A percentile compares a stretch with the other conserved stretches of the same genome.
Conservation (phyloP, 2,888 invertebrate species). For the Ptilodon capucinus region DNA sequence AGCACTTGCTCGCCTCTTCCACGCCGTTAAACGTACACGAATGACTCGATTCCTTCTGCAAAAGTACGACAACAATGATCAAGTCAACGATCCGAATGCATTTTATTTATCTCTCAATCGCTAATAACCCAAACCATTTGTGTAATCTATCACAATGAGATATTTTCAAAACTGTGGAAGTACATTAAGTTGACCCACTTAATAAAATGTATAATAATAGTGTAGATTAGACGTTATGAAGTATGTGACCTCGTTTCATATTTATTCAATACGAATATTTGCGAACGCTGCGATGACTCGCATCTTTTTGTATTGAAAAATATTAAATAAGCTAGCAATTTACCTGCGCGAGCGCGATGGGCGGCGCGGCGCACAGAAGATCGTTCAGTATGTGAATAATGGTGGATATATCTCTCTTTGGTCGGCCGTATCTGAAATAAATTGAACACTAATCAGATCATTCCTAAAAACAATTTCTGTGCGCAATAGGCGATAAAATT, state of each 20-base stretch:
- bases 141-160: neutral
- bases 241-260: neutral
- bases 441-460: neutral
- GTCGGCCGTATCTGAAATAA: conserved; percentile 88
- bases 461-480: neutral
- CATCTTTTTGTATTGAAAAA: neutral
- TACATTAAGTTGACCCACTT: neutral
- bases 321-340: conserved; percentile 10
- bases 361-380: conserved; percentile 93
- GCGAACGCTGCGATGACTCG: neutral
- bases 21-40: conserved; percentile 46
- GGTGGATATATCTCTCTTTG: conserved; percentile 96
- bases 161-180: neutral
- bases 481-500: neutral
- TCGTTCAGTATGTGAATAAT: conserved; percentile 98
- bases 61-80: neutral
- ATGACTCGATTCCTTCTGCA: conserved; percentile 68
- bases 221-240: conserved; percentile 2
- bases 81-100: too few species aligned
- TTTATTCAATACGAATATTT: neutral
- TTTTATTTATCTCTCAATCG: neutral
- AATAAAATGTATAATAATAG: conserved; percentile 7
- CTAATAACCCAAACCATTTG: neutral
- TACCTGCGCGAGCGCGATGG: conserved; percentile 82
- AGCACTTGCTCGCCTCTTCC: conserved; percentile 53